A percentile compares a stretch with the other conserved stretches of the same genome.
Evolutionary conservation across 2,797 vertebrate species (phyloP).

Genomic region (Lerista edwardsae): DNA sequence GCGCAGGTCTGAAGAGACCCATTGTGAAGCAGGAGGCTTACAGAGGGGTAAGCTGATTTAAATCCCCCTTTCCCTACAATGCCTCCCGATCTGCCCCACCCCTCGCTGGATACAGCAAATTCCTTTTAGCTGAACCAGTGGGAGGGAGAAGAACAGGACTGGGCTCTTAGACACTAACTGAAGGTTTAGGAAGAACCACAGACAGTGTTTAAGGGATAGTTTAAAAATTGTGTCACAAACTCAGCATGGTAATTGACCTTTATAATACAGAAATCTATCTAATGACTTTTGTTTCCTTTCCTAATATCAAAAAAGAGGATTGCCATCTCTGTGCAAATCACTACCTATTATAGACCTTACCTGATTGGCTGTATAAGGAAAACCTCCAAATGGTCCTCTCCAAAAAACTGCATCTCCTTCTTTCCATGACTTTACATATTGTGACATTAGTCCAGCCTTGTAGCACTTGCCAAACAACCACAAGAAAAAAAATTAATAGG

Average conservation of each 20-base stretch:
- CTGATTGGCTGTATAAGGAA: slow-evolving; percentile 79
- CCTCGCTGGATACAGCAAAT: too few relatives aligned
- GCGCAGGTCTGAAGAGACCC: too few relatives aligned
- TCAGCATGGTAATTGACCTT: slow-evolving; percentile 16
- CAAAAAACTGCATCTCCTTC: slow-evolving; percentile 76
- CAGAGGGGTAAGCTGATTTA: too few relatives aligned
- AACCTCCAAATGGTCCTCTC: slow-evolving; percentile 82
- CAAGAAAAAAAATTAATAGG: slow-evolving; percentile 60
- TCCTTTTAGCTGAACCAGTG: too few relatives aligned
- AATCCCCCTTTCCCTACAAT: too few relatives aligned
- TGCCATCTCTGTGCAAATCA: slow-evolving; percentile 29
- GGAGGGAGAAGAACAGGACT: too few relatives aligned
- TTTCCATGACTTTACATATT: slow-evolving; percentile 77
- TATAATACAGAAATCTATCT: background rate
- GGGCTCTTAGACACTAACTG: too few relatives aligned
- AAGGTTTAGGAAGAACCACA: too few relatives aligned
- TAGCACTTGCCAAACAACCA: slow-evolving; percentile 75
- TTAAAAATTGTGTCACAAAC: background rate
- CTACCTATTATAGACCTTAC: slow-evolving; percentile 64
- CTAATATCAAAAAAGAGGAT: slow-evolving; percentile 26
- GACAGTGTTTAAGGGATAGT: too few relatives aligned
- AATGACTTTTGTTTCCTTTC: slow-evolving; percentile 37
- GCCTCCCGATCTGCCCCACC: too few relatives aligned
- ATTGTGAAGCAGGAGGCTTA: too few relatives aligned
- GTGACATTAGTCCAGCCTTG: slow-evolving; percentile 79